These are phyloP conservation scores for Itoplectis maculator DNA, from an alignment of 2,888 invertebrate species.

Conservation along the genomic window DNA sequence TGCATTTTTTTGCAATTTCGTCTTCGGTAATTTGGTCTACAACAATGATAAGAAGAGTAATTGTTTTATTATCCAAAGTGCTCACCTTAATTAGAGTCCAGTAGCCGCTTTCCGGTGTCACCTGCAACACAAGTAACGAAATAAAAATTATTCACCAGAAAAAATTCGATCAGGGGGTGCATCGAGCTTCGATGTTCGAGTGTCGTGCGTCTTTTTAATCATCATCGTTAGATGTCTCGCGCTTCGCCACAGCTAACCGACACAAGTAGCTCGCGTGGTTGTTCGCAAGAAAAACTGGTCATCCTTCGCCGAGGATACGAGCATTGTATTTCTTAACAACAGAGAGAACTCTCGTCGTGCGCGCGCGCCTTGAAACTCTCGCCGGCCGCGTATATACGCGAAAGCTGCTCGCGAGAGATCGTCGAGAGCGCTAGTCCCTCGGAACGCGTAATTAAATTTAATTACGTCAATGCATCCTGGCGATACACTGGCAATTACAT, in stretches of 20 bases:
- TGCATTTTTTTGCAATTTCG: no score
- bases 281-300: constrained; percentile 72
- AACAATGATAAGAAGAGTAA: neutral
- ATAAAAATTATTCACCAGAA: constrained; percentile 27
- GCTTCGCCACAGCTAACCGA: constrained; percentile 50
- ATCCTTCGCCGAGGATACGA: constrained; percentile 72
- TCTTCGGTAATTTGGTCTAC: neutral
- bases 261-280: constrained; percentile 54
- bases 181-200: constrained; percentile 48
- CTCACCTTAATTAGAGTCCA: constrained; percentile 51
- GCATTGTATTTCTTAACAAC: constrained; percentile 73
- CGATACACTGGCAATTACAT: constrained; percentile 59
- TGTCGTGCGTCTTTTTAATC: constrained; percentile 56
- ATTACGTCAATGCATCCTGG: constrained; percentile 63
- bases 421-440: constrained; percentile 59
- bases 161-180: constrained; percentile 43
- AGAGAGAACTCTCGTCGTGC: constrained; percentile 39
- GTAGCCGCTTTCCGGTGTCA: constrained; percentile 8
- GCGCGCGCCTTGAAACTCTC: constrained; percentile 69
- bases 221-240: constrained; percentile 61
- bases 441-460: constrained; percentile 64
- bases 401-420: constrained; percentile 41
- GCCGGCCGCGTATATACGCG: constrained; percentile 39
- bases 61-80: constrained; percentile 11
- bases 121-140: constrained; percentile 59